Percentiles rank a stretch among this genome's conserved stretches.
Conservation (phyloP, 2,113 vertebrate genomes). For the Onychostoma macrolepis region DNA sequence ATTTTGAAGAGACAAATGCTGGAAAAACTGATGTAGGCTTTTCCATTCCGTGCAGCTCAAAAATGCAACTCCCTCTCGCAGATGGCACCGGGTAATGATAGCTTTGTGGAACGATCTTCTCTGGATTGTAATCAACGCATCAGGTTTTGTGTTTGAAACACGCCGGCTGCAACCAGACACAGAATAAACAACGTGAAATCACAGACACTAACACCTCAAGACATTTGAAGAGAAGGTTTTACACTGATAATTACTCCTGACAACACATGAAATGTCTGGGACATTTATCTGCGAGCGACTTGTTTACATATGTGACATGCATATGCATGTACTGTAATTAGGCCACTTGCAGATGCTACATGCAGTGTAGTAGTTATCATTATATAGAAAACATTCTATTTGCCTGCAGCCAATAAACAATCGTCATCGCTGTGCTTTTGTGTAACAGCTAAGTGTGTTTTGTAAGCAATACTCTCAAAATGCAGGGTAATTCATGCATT, state of each 20-base stretch:
- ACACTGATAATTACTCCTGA: constrained; percentile 2
- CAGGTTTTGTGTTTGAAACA: constrained; percentile 6
- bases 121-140: constrained; percentile 22
- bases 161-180: background rate
- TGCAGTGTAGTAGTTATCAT: background rate
- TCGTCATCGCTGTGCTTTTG: background rate
- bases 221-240: background rate
- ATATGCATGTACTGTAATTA: background rate
- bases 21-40: background rate
- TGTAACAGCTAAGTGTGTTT: background rate
- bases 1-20: background rate
- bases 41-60: constrained; percentile 3
- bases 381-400: background rate
- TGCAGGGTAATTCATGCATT: background rate
- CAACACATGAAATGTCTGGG: background rate
- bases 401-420: background rate
- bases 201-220: background rate
- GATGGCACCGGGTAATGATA: constrained; percentile 11
- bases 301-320: background rate
- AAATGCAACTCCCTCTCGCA: background rate
- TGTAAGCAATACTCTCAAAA: background rate
- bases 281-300: background rate
- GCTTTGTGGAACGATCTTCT: constrained; percentile 1
- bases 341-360: background rate
- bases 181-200: background rate